Percentiles rank a stretch among this genome's conserved stretches.
These are phyloP conservation scores for Peribatodes rhomboidaria DNA, from an alignment of 2,888 invertebrate genomes.

Conservation along the genomic window DNA sequence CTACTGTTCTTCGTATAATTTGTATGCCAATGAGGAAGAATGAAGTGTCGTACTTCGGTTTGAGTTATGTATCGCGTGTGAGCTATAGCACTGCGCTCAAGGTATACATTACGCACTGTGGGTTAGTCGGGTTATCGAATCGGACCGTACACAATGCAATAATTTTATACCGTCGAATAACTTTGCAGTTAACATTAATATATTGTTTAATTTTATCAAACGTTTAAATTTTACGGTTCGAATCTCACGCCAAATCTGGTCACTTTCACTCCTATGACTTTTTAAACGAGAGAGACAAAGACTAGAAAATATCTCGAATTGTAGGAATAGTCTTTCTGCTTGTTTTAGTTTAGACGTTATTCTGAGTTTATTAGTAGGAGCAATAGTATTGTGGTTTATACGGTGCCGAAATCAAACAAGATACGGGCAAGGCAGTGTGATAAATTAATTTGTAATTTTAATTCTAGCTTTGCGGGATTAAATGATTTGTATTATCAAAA, in stretches of 20 bases:
- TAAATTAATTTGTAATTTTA: not conserved
- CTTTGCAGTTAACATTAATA: slow-evolving; percentile 1
- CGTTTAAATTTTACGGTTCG: too few relatives aligned
- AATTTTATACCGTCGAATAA: slow-evolving; percentile 30
- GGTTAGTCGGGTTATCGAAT: slow-evolving; percentile 61
- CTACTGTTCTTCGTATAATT: too few relatives aligned
- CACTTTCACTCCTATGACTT: too few relatives aligned
- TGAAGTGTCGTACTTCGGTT: too few relatives aligned
- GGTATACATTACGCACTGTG: slow-evolving; percentile 52
- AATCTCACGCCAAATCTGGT: too few relatives aligned
- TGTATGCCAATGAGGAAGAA: too few relatives aligned
- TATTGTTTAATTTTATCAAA: not conserved
- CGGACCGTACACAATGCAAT: slow-evolving; percentile 43
- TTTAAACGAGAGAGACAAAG: too few relatives aligned
- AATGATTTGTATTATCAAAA: slow-evolving; percentile 1
- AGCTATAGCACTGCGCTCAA: slow-evolving; percentile 9
- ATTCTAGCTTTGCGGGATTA: not conserved
- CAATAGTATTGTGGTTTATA: too few relatives aligned
- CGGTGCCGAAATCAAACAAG: too few relatives aligned
- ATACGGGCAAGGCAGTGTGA: not conserved
- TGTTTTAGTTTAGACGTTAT: not conserved
- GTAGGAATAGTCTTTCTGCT: not conserved
- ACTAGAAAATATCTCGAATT: too few relatives aligned
- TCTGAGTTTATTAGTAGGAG: too few relatives aligned
- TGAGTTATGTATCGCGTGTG: not conserved